Base-by-base conservation (phyloP, 2,113 vertebrate species). In the Nothocercus nigrocapillus region DNA sequence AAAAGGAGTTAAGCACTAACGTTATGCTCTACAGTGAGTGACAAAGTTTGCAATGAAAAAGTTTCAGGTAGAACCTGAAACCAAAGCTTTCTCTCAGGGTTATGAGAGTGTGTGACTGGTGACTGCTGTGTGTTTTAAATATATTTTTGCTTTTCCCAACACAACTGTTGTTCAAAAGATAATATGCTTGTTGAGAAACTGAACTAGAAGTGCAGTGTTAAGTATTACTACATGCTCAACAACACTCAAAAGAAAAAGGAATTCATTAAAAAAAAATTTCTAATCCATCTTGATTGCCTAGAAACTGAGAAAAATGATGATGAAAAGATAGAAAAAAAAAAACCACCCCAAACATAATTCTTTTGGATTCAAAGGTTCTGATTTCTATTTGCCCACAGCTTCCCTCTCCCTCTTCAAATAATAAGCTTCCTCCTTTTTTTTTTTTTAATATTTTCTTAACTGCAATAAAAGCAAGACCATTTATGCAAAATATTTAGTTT, bases 1-100 rank as follows among this genome's bases (percentile, higher is more conserved):
- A 68, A 90, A 51, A 68, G 79, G 95, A 78, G 63, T 84, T 95
- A 90, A 88, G 18, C 69, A 68, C 38, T 32, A 61, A 69, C 73
- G n/a, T 80, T 82, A 70, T 27, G 51, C 22, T 54, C 34, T 82
- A 34, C 79, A 94, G 58, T 66, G 72, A 36, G 54, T 87, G 67
- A 87, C 49, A 93, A 80, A 86, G 3, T 72, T 93, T 80, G 69
- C 51, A 87, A n/a, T 73, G 62, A 80, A 91, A 87, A 78, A 64
- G 56, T 34, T 13, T 24, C 20, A 87, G n/a, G 25, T 62, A 32
- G 18, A 90, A 96, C 75, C 66, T 62, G 77, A 87, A 96, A 51
- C 13, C 45, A 73, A 78, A 94, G 5, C 5, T 78, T 93, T 85
- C n/a, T 85, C 5, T 56, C 85, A 11, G 30, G 83, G 40, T 88